phyloP scores from a whole-genome alignment of 2,888 invertebrate genomes.

The Dasysyrphus albostriatus region DNA sequence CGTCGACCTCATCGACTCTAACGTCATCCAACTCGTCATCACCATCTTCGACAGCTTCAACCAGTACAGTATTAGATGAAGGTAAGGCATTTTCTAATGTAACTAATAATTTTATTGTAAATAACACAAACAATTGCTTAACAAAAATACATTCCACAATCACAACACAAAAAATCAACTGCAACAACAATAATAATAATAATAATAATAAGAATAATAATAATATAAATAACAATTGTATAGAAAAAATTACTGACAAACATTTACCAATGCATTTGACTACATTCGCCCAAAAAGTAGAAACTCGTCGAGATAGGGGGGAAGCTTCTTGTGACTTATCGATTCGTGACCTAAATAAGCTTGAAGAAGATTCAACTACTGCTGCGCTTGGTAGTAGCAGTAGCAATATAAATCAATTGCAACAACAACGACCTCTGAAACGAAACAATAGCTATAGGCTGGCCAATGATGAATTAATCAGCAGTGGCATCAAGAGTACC shows the following conservation, averaged over 20 bases:
- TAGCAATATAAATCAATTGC: conserved; percentile 45
- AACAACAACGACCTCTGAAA: conserved; percentile 85
- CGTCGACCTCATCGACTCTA: conserved; percentile 80
- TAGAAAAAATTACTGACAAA: conserved; percentile 60
- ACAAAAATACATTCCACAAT: conserved; percentile 70
- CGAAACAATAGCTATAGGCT: conserved; percentile 93
- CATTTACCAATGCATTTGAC: conserved; percentile 63
- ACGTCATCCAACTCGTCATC: conserved; percentile 70
- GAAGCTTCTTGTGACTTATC: conserved; percentile 66
- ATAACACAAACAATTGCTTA: conserved; percentile 70
- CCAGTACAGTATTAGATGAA: conserved; percentile 75
- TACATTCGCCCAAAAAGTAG: conserved; percentile 40
- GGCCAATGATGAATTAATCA: conserved; percentile 86
- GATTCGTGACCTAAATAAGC: conserved; percentile 73
- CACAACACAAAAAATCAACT: conserved; percentile 56
- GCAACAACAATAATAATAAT: conserved; percentile 48
- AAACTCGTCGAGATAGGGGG: not conserved
- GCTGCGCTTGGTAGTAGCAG: conserved; percentile 40
- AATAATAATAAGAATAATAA: conserved; percentile 42
- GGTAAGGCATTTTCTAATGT: conserved; percentile 69
- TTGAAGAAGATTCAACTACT: conserved; percentile 41
- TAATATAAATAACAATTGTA: conserved; percentile 59
- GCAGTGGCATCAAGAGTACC: conserved; percentile 84
- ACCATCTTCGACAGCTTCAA: conserved; percentile 76
- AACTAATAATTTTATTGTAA: conserved; percentile 67